Evolutionary conservation across 92 coral and sea anemone genomes (phyloP).

Genomic region (Desmophyllum pertusum): DNA sequence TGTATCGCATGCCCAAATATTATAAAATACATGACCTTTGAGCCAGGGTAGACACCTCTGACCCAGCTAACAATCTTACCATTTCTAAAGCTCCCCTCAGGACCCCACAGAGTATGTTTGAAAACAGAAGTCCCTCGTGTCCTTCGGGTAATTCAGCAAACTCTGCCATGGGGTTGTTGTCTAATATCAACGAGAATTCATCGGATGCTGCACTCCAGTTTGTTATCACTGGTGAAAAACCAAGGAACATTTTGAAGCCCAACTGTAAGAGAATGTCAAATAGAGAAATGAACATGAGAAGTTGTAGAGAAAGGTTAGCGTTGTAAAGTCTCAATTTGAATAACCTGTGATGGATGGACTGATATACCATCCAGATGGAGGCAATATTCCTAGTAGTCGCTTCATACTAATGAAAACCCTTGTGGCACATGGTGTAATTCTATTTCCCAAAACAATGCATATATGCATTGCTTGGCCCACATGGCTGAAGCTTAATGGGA

Average conservation of each 20-base stretch:
- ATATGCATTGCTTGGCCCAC: too few relatives aligned
- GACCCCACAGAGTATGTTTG: conserved; percentile 95
- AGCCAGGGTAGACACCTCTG: not conserved
- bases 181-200: conserved; percentile 91
- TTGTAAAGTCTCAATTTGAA: too few relatives aligned
- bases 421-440: too few relatives aligned
- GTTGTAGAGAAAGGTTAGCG: not conserved
- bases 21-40: too few relatives aligned
- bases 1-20: too few relatives aligned
- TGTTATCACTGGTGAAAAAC: conserved; percentile 91
- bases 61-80: conserved; percentile 54
- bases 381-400: too few relatives aligned
- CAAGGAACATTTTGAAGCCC: conserved; percentile 98
- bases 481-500: too few relatives aligned
- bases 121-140: conserved; percentile 87
- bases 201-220: conserved; percentile 98
- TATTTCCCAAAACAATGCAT: too few relatives aligned
- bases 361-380: too few relatives aligned
- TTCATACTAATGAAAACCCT: too few relatives aligned
- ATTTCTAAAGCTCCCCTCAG: conserved; percentile 96
- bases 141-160: conserved; percentile 96
- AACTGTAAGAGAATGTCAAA: conserved; percentile 46
- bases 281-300: not conserved
- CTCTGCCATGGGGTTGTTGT: conserved; percentile 96
- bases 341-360: too few relatives aligned